phyloP scores from a whole-genome alignment of 2,113 vertebrate species.

The Cochlearius cochlearius region DNA sequence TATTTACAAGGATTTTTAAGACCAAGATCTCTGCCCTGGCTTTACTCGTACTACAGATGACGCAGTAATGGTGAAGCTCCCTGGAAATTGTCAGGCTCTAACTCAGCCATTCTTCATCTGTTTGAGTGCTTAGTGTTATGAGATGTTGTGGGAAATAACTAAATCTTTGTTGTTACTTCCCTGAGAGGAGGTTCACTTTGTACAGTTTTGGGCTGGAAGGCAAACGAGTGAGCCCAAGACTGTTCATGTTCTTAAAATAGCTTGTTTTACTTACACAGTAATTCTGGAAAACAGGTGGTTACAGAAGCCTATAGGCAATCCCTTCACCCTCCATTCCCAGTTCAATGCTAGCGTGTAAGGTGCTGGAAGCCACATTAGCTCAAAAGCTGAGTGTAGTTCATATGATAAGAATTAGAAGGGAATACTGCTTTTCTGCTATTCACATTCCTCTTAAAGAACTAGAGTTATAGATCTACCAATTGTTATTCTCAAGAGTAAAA shows the following conservation, averaged over 20 bases:
- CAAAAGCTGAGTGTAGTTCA: not conserved
- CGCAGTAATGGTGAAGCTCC: not conserved
- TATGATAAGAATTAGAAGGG: not conserved
- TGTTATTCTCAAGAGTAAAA: not conserved
- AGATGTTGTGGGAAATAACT: not conserved
- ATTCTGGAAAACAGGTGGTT: not conserved
- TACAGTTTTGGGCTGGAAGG: not conserved
- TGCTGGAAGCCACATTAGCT: not conserved
- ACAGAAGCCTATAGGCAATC: not conserved
- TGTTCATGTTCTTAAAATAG: not conserved
- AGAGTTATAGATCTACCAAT: not conserved
- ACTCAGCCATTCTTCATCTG: not conserved
- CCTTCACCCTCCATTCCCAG: not conserved
- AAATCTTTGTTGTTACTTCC: not conserved
- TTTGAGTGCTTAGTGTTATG: not conserved
- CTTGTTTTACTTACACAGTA: not conserved
- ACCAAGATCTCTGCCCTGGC: not conserved
- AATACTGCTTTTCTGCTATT: not conserved
- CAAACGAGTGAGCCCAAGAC: not conserved
- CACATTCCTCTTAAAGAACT: not conserved
- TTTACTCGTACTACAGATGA: not conserved
- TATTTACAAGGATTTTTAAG: not conserved
- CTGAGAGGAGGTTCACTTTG: not conserved
- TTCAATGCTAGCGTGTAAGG: not conserved
- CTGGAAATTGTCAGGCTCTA: not conserved